Evolutionary conservation across 2,888 invertebrate genomes (phyloP).

Genomic region (Plebejus anna): DNA sequence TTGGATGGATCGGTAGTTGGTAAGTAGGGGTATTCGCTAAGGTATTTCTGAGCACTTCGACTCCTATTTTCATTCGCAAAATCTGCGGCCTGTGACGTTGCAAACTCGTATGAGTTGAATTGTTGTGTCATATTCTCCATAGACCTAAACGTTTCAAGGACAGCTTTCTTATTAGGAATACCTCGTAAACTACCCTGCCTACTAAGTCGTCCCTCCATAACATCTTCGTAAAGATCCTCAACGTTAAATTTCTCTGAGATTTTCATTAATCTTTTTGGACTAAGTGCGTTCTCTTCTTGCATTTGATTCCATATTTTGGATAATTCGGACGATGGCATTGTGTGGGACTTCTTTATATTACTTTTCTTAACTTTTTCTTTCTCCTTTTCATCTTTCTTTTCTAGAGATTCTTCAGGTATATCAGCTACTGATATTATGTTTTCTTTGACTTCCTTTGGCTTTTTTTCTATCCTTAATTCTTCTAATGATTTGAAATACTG

Average conservation of each 20-base stretch:
- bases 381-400: constrained; percentile 49
- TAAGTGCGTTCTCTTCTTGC: constrained; percentile 49
- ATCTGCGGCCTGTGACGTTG: constrained; percentile 57
- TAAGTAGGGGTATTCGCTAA: constrained; percentile 72
- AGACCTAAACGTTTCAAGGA: constrained; percentile 73
- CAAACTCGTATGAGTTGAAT: constrained; percentile 65
- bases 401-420: constrained; percentile 60
- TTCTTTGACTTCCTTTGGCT: constrained; percentile 48
- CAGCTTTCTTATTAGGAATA: constrained; percentile 76
- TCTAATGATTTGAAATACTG: constrained; percentile 74
- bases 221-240: constrained; percentile 72
- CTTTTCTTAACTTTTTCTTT: constrained; percentile 41
- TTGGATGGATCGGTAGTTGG: constrained; percentile 74
- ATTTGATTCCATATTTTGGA: constrained; percentile 64
- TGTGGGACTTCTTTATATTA: constrained; percentile 61
- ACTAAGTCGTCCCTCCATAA: constrained; percentile 69
- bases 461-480: constrained; percentile 58
- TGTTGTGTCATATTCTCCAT: constrained; percentile 70
- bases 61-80: constrained; percentile 57
- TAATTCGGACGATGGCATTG: constrained; percentile 70
- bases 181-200: constrained; percentile 74
- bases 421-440: constrained; percentile 52
- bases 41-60: constrained; percentile 68
- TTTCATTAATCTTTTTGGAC: constrained; percentile 58
- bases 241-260: constrained; percentile 77